Conservation (phyloP, 2,113 vertebrate genomes). For the Eidolon helvum region DNA sequence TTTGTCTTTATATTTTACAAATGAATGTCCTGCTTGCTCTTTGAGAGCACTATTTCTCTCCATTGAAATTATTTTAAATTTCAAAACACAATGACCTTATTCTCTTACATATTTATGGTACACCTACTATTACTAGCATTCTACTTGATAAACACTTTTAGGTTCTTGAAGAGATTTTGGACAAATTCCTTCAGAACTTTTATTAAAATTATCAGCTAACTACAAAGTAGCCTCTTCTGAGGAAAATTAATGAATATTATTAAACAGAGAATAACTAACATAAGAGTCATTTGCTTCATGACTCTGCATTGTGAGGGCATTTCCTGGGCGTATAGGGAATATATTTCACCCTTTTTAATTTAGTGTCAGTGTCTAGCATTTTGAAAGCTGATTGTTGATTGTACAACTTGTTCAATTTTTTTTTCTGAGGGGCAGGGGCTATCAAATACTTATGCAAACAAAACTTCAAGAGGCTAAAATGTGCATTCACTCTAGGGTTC, state of each 20-base stretch:
- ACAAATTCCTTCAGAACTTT: not conserved
- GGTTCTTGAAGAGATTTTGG: not conserved
- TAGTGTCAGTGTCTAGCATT: not conserved
- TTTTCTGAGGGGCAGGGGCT: too few species aligned
- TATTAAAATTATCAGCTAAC: not conserved
- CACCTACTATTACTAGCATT: not conserved
- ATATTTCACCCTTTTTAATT: not conserved
- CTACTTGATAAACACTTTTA: not conserved
- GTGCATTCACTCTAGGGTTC: not conserved
- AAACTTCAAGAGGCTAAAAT: not conserved
- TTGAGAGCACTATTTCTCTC: not conserved
- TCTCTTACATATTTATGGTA: not conserved
- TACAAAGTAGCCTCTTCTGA: not conserved
- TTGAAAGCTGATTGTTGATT: not conserved
- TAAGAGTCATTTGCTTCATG: not conserved
- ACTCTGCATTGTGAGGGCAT: not conserved
- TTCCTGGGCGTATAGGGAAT: not conserved
- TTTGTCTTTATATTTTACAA: not conserved
- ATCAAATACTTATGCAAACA: not conserved
- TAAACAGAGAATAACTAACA: not conserved
- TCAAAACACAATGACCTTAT: not conserved
- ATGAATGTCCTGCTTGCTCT: not conserved
- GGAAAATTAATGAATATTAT: not conserved
- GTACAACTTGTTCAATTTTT: not conserved
- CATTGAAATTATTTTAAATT: not conserved